phyloP scores from a whole-genome alignment of 2,113 vertebrate species.

The Paradisaea rubra region DNA sequence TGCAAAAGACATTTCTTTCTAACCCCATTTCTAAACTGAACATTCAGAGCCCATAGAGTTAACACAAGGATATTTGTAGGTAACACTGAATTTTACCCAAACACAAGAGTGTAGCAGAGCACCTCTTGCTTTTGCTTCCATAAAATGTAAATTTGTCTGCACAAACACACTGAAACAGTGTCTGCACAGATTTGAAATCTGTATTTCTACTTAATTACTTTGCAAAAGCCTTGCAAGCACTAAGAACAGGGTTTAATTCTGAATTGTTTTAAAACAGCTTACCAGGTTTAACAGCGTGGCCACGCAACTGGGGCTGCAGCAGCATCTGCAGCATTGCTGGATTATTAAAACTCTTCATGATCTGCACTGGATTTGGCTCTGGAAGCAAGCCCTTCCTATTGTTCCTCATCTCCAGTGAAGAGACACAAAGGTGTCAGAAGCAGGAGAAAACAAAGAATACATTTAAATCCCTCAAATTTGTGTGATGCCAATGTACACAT shows the following conservation, averaged over 20 bases:
- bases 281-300: slow-evolving; percentile 79
- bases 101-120: neutral
- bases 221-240: neutral
- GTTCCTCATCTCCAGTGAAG: slow-evolving; percentile 80
- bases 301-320: slow-evolving; percentile 83
- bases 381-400: slow-evolving; percentile 91
- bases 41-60: neutral
- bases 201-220: neutral
- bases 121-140: neutral
- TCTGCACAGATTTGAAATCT: neutral
- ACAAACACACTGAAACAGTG: neutral
- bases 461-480: neutral
- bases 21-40: neutral
- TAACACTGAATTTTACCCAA: neutral
- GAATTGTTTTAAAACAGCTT: neutral
- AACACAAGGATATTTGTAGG: neutral
- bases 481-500: accelerated
- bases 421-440: slow-evolving; percentile 19
- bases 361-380: slow-evolving; percentile 90
- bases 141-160: neutral
- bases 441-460: neutral
- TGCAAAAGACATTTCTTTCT: neutral
- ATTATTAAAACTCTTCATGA: slow-evolving; percentile 92
- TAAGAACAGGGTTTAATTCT: neutral
- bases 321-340: slow-evolving; percentile 92